phyloP scores from a whole-genome alignment of 2,113 vertebrate genomes.

The Lathamus discolor region DNA sequence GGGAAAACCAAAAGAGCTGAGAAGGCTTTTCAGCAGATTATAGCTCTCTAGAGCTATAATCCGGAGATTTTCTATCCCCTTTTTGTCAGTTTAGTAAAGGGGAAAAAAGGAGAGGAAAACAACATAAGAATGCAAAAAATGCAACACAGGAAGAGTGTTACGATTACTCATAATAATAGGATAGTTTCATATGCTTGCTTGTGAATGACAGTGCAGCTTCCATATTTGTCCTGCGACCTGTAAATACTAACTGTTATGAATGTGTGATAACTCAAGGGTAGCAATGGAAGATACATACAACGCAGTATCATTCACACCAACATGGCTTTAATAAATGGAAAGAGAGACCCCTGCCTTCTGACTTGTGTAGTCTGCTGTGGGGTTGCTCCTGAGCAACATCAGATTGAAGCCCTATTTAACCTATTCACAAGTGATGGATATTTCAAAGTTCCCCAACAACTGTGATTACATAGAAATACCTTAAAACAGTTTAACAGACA shows the following conservation, averaged over 20 bases:
- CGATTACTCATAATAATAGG: not conserved
- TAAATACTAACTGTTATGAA: not conserved
- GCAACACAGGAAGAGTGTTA: not conserved
- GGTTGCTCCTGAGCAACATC: not conserved
- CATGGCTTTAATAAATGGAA: not conserved
- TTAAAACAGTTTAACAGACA: not conserved
- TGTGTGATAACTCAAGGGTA: not conserved
- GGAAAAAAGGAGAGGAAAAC: not conserved
- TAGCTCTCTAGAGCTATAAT: not conserved
- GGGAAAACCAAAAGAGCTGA: not conserved
- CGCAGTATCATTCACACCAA: not conserved
- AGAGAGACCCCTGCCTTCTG: not conserved
- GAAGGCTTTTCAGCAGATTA: not conserved
- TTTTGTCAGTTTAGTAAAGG: not conserved
- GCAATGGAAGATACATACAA: not conserved
- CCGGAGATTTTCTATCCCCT: not conserved
- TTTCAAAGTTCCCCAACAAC: not conserved
- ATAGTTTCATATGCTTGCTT: not conserved
- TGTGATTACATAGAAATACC: not conserved
- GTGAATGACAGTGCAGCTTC: not conserved
- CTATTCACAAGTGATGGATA: not conserved
- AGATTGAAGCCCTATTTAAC: not conserved
- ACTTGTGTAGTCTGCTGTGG: not conserved
- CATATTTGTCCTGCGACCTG: not conserved
- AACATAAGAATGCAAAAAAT: not conserved